These are phyloP conservation scores for Limnodromus scolopaceus DNA, from an alignment of 2,797 vertebrate genomes.

Conservation along the genomic window DNA sequence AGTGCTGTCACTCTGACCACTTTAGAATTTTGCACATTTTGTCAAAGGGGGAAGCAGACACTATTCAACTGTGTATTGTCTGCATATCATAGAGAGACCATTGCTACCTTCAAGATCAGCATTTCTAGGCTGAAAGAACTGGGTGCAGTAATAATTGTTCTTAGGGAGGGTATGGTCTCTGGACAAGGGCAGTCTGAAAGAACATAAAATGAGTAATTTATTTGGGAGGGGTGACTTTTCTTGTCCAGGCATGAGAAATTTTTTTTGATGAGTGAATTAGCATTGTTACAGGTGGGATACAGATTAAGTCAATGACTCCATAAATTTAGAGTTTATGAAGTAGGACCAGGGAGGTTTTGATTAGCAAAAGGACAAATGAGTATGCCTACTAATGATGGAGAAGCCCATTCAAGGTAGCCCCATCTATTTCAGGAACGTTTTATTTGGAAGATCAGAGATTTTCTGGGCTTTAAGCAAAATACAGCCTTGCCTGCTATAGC, in stretches of 20 bases:
- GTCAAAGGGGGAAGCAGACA: not conserved
- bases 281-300: not conserved
- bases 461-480: not conserved
- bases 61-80: not conserved
- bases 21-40: not conserved
- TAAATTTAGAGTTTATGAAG: not conserved
- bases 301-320: not conserved
- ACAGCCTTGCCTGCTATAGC: not conserved
- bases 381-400: not conserved
- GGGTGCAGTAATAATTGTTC: not conserved
- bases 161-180: not conserved
- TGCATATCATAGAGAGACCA: not conserved
- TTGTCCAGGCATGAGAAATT: not conserved
- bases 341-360: not conserved
- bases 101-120: not conserved
- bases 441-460: not conserved
- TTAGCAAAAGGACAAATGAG: not conserved
- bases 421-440: not conserved
- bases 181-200: not conserved
- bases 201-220: not conserved
- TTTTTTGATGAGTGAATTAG: not conserved
- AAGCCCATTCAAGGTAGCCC: not conserved
- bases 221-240: not conserved
- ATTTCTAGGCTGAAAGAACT: not conserved
- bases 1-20: not conserved